Evolutionary conservation across 2,888 invertebrate genomes (phyloP).

Genomic region (Dorcus parallelipipedus): DNA sequence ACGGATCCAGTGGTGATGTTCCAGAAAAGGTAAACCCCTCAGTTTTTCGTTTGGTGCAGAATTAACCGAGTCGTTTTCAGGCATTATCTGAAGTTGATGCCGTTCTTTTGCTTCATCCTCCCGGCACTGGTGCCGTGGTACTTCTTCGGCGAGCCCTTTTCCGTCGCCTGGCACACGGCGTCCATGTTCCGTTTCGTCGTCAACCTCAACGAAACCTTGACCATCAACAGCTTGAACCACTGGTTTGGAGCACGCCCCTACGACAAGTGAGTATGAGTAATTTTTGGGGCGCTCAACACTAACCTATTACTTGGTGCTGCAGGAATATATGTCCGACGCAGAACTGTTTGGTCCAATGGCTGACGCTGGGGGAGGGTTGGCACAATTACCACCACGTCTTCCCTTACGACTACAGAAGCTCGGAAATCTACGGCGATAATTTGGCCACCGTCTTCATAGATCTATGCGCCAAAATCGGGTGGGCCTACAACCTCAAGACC

Average conservation of each 20-base stretch:
- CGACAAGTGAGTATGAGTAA: constrained; percentile 61
- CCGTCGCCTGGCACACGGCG: constrained; percentile 65
- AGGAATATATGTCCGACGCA: too few relatives aligned
- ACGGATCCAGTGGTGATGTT: constrained; percentile 81
- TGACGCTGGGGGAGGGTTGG: too few relatives aligned
- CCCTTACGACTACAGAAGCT: too few relatives aligned
- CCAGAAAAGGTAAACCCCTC: constrained; percentile 68
- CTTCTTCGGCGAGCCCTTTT: constrained; percentile 77
- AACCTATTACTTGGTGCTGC: too few relatives aligned
- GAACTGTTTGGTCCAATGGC: too few relatives aligned
- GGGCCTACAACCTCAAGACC: too few relatives aligned
- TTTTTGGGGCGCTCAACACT: too few relatives aligned
- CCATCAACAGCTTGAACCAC: constrained; percentile 92
- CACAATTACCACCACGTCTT: too few relatives aligned
- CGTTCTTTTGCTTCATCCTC: constrained; percentile 63
- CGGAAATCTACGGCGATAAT: too few relatives aligned
- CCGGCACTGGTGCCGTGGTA: constrained; percentile 78
- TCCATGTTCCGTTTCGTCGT: constrained; percentile 79
- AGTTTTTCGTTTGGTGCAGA: too few relatives aligned
- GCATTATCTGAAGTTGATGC: constrained; percentile 43
- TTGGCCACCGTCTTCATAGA: too few relatives aligned
- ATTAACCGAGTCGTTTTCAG: background rate
- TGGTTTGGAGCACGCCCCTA: constrained; percentile 89
- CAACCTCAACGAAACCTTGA: constrained; percentile 89
- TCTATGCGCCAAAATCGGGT: too few relatives aligned